These are phyloP conservation scores for Bombus affinis DNA, from an alignment of 1,140 invertebrate genomes.

Conservation along the genomic window DNA sequence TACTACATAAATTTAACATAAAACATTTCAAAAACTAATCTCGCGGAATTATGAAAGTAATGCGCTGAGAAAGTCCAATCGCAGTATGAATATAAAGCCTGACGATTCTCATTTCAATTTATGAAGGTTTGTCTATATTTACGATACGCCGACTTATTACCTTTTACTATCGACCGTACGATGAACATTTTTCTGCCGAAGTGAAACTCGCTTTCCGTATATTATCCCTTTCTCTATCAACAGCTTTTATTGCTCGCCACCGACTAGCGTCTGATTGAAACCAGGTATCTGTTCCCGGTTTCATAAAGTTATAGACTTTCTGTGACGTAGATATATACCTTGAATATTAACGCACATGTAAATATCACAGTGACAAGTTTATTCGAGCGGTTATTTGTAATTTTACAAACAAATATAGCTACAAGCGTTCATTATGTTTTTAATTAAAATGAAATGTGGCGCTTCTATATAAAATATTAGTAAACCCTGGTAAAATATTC, in stretches of 20 bases:
- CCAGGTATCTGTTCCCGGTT: slow-evolving; percentile 15
- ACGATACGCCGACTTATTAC: slow-evolving; percentile 52
- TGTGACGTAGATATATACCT: not conserved
- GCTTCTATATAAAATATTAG: not conserved
- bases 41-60: not conserved
- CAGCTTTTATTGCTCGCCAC: slow-evolving; percentile 42
- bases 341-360: not conserved
- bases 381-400: not conserved
- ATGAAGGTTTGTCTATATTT: slow-evolving; percentile 42
- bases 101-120: slow-evolving; percentile 37
- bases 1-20: too few relatives aligned
- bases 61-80: not conserved
- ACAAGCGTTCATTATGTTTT: not conserved
- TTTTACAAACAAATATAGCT: not conserved
- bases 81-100: slow-evolving; percentile 25
- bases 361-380: not conserved
- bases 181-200: slow-evolving; percentile 39
- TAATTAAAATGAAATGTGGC: not conserved
- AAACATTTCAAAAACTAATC: not conserved
- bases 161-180: slow-evolving; percentile 46
- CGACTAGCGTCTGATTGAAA: slow-evolving; percentile 48
- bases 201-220: slow-evolving; percentile 37
- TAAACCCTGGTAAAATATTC: too few relatives aligned
- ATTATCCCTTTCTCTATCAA: slow-evolving; percentile 45
- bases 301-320: not conserved